Conservation (phyloP, 2,888 invertebrate species). For the Branchipolynoe longqiensis region DNA sequence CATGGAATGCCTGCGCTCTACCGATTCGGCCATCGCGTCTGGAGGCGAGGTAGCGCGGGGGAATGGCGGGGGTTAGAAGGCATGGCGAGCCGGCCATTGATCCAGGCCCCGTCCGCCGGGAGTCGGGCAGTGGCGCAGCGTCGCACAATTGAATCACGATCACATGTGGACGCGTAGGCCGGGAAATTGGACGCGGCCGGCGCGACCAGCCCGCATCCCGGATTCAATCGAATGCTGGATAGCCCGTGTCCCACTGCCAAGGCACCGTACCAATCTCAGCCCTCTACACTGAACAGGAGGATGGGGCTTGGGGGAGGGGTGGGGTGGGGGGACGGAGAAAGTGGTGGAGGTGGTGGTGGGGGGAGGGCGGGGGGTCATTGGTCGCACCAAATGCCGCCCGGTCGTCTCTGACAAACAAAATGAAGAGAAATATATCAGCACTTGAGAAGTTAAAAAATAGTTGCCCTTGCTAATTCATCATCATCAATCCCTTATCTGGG, state of each 20-base stretch:
- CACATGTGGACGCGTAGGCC: constrained; percentile 10
- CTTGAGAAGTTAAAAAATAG: too few relatives aligned
- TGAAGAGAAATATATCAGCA: too few relatives aligned
- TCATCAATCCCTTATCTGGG: too few relatives aligned
- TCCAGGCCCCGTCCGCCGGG: neutral
- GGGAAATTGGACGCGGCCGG: constrained; percentile 24
- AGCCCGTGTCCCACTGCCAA: neutral
- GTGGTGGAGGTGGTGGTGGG: neutral
- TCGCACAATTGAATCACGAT: constrained; percentile 36
- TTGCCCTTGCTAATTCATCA: too few relatives aligned
- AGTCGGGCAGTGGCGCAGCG: neutral
- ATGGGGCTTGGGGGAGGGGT: too few relatives aligned
- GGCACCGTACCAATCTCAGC: constrained; percentile 23
- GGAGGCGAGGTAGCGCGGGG: neutral
- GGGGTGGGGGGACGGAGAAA: neutral
- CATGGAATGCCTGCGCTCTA: too few relatives aligned
- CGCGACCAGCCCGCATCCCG: neutral
- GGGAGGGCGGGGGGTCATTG: neutral
- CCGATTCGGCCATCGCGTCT: too few relatives aligned
- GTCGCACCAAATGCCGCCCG: too few relatives aligned
- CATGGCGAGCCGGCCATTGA: neutral
- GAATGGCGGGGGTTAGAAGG: neutral
- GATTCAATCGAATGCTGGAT: constrained; percentile 1
- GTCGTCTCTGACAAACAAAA: too few relatives aligned
- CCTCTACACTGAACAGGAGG: too few relatives aligned